These are phyloP conservation scores for Phaethon lepturus DNA, from an alignment of 2,113 vertebrate genomes.

Conservation along the genomic window DNA sequence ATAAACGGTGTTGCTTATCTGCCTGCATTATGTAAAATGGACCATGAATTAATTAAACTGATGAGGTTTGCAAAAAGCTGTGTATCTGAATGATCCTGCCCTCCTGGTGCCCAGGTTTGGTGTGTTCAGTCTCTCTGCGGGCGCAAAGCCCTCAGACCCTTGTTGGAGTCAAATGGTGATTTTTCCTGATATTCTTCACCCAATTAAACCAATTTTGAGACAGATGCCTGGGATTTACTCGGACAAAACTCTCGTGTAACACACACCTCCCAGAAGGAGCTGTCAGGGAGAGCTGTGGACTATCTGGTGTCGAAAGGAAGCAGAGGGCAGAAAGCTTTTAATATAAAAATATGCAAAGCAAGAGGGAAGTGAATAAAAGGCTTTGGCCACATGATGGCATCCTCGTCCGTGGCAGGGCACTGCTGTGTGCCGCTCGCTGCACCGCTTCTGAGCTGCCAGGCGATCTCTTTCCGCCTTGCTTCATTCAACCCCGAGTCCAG, in stretches of 20 bases:
- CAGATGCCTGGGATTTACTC: background rate
- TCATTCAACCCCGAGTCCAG: background rate
- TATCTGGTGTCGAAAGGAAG: background rate
- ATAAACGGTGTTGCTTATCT: background rate
- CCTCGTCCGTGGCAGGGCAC: background rate
- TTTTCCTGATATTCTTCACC: background rate
- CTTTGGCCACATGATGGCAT: constrained; percentile 59
- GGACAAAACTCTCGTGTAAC: background rate
- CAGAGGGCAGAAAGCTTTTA: background rate
- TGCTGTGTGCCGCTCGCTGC: fast-evolving
- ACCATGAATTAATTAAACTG: background rate
- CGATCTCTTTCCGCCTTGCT: background rate
- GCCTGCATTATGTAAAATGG: background rate
- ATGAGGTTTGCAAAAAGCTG: background rate
- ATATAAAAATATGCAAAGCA: background rate
- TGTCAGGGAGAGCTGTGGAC: background rate
- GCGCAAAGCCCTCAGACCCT: background rate
- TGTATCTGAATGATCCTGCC: background rate
- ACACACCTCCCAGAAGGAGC: background rate
- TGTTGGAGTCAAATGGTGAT: fast-evolving
- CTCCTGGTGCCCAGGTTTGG: fast-evolving
- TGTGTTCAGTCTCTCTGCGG: background rate
- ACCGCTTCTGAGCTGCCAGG: background rate
- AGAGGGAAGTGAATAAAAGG: background rate
- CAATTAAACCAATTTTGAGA: background rate